phyloP scores from a whole-genome alignment of 2,113 vertebrate species.

The Podocnemis expansa region DNA sequence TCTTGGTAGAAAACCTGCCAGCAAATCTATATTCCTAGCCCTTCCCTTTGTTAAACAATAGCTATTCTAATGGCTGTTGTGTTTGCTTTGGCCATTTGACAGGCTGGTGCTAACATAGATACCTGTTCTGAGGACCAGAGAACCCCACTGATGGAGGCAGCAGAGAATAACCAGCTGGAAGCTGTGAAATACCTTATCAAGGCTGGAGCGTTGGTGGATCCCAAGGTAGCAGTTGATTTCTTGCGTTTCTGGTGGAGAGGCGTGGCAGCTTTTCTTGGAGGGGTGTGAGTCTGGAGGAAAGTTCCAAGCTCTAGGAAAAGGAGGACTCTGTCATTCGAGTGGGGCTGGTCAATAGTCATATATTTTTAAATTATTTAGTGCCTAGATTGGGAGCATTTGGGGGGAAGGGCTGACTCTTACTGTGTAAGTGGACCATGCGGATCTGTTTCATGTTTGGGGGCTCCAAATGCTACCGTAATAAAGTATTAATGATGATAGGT shows the following conservation, averaged over 20 bases:
- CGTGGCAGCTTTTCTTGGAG: background rate
- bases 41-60: background rate
- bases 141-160: conserved; percentile 93
- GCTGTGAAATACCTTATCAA: conserved; percentile 95
- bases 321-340: background rate
- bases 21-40: background rate
- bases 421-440: fast-evolving
- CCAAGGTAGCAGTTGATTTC: conserved; percentile 81
- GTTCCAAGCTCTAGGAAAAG: background rate
- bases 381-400: background rate
- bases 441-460: background rate
- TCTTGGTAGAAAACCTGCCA: background rate
- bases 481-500: background rate
- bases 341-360: fast-evolving
- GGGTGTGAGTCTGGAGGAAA: background rate
- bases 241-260: background rate
- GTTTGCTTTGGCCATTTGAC: background rate
- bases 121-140: conserved; percentile 93
- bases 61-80: background rate
- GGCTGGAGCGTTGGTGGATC: conserved; percentile 89
- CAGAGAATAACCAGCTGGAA: conserved; percentile 94
- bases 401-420: background rate
- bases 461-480: too few species aligned
- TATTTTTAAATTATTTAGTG: background rate
- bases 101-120: conserved; percentile 97